Conservation (phyloP, 2,113 vertebrate genomes). For the Campylorhamphus procurvoides region DNA sequence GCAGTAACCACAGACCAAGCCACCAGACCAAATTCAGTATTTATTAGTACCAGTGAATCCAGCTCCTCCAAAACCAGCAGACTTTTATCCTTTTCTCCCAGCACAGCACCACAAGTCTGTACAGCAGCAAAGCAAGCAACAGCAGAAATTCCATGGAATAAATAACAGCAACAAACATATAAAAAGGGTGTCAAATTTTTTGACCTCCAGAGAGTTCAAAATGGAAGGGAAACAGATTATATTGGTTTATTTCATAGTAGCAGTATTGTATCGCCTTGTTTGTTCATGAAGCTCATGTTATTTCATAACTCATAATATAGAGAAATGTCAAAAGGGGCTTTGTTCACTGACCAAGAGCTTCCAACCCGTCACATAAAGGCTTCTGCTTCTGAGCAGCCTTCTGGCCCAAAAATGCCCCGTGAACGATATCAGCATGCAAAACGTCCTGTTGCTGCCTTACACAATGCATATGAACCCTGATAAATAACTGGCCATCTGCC, state of each 20-base stretch:
- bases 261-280: neutral
- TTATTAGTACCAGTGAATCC: neutral
- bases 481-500: slow-evolving; percentile 41
- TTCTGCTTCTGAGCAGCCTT: neutral
- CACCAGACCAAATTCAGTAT: neutral
- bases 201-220: neutral
- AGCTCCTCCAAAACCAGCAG: neutral
- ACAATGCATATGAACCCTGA: neutral
- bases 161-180: neutral
- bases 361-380: neutral
- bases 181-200: neutral
- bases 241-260: neutral
- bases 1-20: neutral
- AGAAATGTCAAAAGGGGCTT: slow-evolving; percentile 23
- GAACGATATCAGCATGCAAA: neutral
- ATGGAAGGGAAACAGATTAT: neutral
- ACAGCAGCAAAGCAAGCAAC: neutral
- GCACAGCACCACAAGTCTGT: neutral
- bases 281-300: neutral
- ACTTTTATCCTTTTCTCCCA: neutral
- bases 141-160: neutral
- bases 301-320: neutral
- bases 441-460: neutral
- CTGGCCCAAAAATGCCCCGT: neutral
- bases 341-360: slow-evolving; percentile 8